Conservation (phyloP, 2,113 vertebrate species). For the Hemichromis elongatus region DNA sequence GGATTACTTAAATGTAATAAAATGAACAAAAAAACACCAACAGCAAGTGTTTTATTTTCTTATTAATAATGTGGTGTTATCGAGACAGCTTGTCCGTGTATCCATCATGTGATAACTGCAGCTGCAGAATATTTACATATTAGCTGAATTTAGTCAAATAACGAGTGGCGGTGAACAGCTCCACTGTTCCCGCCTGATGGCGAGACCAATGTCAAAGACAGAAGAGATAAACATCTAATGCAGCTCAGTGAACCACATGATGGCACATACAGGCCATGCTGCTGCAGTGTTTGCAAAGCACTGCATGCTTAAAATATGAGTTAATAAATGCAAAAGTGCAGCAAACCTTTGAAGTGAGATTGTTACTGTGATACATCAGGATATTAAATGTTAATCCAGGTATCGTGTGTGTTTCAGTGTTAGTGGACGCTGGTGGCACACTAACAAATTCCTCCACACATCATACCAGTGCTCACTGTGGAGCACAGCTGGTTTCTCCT, state of each 20-base stretch:
- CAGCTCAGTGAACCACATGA: background rate
- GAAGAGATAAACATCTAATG: constrained; percentile 20
- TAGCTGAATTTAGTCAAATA: constrained; percentile 63
- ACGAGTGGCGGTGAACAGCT: constrained; percentile 52
- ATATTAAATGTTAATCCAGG: background rate
- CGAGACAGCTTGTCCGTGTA: background rate
- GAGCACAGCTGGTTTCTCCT: background rate
- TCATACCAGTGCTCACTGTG: background rate
- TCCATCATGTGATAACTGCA: background rate
- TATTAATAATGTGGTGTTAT: background rate
- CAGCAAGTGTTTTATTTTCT: background rate
- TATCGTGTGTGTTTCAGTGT: background rate
- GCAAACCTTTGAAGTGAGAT: background rate
- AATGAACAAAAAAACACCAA: background rate
- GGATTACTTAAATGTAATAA: background rate
- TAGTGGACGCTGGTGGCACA: background rate
- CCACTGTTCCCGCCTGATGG: constrained; percentile 7
- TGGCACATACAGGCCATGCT: background rate
- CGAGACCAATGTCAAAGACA: background rate
- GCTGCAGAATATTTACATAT: constrained; percentile 48
- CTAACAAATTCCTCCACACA: background rate
- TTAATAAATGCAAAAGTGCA: background rate
- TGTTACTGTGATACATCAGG: background rate
- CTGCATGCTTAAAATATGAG: background rate
- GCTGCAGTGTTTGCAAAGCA: background rate